phyloP scores from a whole-genome alignment of 2,797 vertebrate species.

The Synaphobranchus kaupii region DNA sequence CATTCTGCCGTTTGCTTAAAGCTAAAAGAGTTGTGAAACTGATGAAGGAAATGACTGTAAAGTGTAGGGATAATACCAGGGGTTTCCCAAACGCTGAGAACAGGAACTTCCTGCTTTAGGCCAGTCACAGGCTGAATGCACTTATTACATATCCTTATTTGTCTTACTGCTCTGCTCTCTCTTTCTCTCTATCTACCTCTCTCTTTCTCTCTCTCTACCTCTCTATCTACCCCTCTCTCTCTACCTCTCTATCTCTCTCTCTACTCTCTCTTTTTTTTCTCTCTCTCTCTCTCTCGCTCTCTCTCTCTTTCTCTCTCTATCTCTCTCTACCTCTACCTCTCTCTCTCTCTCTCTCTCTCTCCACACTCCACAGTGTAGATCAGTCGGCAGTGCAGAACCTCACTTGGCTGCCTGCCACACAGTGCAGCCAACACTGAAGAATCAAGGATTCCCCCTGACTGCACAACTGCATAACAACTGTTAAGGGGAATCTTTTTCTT shows the following conservation, averaged over 20 bases:
- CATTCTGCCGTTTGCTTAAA: not conserved
- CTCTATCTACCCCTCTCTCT: no score
- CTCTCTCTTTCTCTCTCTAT: no score
- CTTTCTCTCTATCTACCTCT: no score
- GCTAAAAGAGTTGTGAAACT: slow-evolving; percentile 19
- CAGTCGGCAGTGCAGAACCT: not conserved
- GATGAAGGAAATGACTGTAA: slow-evolving; percentile 1
- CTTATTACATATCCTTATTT: not conserved
- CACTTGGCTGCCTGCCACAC: not conserved
- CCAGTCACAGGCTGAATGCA: not conserved
- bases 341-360: no score
- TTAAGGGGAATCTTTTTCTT: not conserved
- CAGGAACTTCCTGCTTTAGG: not conserved
- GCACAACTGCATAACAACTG: not conserved
- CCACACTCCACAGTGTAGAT: not conserved
- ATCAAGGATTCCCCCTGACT: not conserved
- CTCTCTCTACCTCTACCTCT: no score
- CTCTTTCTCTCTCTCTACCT: no score
- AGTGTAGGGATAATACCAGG: not conserved
- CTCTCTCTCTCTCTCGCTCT: no score
- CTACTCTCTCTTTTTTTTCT: not conserved
- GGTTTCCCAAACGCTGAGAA: not conserved
- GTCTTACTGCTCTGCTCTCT: not conserved
- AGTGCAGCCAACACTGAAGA: not conserved
- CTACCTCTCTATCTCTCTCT: no score